Percentiles rank a stretch among this genome's conserved stretches.
These are phyloP conservation scores for Masticophis lateralis DNA, from an alignment of 2,797 vertebrate genomes.

Conservation along the genomic window DNA sequence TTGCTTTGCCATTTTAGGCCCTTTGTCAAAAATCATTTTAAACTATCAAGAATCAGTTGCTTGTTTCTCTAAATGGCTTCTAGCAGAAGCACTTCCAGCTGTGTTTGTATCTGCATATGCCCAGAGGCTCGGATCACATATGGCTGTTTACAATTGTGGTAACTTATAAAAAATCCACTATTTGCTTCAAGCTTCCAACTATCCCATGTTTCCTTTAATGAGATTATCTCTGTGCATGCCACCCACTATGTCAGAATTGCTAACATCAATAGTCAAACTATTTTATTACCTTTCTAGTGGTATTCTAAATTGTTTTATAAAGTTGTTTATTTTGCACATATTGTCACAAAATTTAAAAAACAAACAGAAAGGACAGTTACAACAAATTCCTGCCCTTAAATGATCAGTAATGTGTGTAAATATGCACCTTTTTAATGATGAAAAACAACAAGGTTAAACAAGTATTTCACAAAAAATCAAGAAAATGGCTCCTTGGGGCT, in stretches of 20 bases:
- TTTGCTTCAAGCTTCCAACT: not conserved
- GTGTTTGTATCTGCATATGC: not conserved
- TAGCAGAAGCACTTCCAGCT: not conserved
- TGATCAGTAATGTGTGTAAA: not conserved
- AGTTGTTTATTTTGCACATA: not conserved
- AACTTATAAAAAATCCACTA: not conserved
- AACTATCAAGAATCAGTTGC: not conserved
- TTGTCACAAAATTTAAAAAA: not conserved
- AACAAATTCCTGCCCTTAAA: not conserved
- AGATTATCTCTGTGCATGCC: not conserved
- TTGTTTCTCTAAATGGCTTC: not conserved
- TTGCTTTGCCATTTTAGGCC: not conserved
- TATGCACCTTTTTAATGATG: not conserved
- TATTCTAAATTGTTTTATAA: not conserved
- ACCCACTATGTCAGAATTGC: not conserved
- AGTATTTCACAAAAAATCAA: not conserved
- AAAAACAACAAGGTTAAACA: not conserved
- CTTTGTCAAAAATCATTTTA: not conserved
- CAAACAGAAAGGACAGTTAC: not conserved
- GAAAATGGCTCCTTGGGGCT: not conserved
- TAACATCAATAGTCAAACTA: not conserved
- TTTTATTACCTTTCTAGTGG: not conserved
- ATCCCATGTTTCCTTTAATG: constrained; percentile 3
- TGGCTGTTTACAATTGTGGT: not conserved
- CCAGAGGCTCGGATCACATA: not conserved